phyloP scores from a whole-genome alignment of 2,113 vertebrate species.

The Rhineura floridana region DNA sequence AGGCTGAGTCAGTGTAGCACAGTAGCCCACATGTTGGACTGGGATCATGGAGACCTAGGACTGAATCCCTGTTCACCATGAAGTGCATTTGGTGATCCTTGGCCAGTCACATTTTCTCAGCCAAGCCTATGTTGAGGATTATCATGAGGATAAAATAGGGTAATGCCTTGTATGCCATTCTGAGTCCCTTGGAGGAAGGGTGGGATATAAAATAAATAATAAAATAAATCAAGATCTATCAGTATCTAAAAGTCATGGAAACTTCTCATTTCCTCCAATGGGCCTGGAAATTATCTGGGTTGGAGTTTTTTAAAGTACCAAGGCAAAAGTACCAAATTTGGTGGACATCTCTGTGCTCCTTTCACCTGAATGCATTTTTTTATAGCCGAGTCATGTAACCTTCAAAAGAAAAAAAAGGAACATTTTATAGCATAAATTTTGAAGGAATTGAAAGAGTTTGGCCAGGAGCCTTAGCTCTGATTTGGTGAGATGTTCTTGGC shows the following conservation, averaged over 20 bases:
- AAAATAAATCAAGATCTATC: not conserved
- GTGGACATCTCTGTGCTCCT: not conserved
- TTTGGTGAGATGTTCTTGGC: constrained; percentile 69
- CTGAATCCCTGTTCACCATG: not conserved
- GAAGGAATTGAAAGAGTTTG: constrained; percentile 40
- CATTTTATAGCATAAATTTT: not conserved
- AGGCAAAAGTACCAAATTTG: not conserved
- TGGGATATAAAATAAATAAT: not conserved
- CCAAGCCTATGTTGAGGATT: not conserved
- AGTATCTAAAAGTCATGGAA: not conserved
- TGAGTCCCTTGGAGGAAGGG: not conserved
- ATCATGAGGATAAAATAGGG: not conserved
- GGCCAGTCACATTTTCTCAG: not conserved
- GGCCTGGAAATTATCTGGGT: not conserved
- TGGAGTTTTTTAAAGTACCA: not conserved
- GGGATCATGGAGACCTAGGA: not conserved
- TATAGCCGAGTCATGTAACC: constrained; percentile 23
- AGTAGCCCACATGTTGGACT: not conserved
- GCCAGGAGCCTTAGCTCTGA: constrained; percentile 5
- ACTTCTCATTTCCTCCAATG: not conserved
- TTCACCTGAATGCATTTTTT: not conserved
- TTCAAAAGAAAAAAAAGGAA: not conserved
- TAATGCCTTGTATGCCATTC: not conserved
- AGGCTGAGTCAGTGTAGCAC: not conserved
- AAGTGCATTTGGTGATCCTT: not conserved